Base-by-base conservation (phyloP, 2,797 vertebrate genomes). In the Sebastes trivittatus region DNA sequence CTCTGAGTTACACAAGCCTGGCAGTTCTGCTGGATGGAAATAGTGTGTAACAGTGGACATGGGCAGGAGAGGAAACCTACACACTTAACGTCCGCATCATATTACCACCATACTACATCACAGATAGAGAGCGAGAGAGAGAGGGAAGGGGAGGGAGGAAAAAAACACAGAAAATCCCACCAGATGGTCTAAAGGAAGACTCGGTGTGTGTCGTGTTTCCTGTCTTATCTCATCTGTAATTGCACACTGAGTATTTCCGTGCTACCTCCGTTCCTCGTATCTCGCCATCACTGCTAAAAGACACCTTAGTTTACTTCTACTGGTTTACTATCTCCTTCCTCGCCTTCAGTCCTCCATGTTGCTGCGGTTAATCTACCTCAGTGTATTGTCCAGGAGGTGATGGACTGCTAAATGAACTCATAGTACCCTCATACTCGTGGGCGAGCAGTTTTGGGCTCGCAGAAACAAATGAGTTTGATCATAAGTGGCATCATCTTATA, bases 31-130 rank as follows among this genome's bases (percentile, higher is more conserved):
- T 18, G 56, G 81, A 85, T n/a, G 7, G 27, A 81, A 86, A 89
- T 84, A 83, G 78, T 11, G 2, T 2, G 11, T 7, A 71, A 30
- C 68, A 55, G 58, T 56, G 27, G 73, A 36, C 13, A 78, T 89
- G 81, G 88, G 87, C 77, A 72, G 83, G 55, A 76, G 78, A 85
- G 82, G 73, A 86, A 90, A 83, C 81, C 80, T 71, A 80, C 87
- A 77, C 80, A 77, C 68, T 83, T 65, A 74, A 69, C 22, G 49
- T 63, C 71, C 3, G 27, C 77, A 82, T 91, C 68, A 78, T 78
- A 77, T 82, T 69, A 83, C 60, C 69, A 42, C 66, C 36, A 46
- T 32, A 3, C 71, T 56, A 36, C 73, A 82, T 72, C 55, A 76
- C 46, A 67, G 60, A 65, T 9, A 78, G 52, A 74, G 23, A 18